Percentiles rank a stretch among this genome's conserved stretches.
Evolutionary conservation across 2,888 invertebrate species (phyloP).

Genomic region (Acanthoscelides obtectus): DNA sequence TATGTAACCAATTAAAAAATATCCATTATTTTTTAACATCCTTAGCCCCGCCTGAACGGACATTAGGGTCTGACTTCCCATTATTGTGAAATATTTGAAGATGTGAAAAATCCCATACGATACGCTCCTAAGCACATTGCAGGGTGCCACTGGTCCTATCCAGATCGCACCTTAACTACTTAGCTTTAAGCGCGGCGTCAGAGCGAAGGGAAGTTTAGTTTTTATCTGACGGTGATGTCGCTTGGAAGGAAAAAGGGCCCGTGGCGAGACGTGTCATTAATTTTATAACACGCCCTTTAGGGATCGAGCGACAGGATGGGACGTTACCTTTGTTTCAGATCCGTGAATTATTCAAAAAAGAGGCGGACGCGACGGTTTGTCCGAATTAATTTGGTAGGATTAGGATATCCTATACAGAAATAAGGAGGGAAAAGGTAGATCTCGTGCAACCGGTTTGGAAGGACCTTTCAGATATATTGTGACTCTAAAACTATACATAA

Average conservation of each 20-base stretch:
- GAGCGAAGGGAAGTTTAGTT: neutral
- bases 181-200: neutral
- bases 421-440: neutral
- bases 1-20: too few species aligned
- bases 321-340: neutral
- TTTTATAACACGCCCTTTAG: slow-evolving; percentile 6
- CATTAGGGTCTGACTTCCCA: too few species aligned
- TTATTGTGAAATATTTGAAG: too few species aligned
- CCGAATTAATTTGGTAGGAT: neutral
- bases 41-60: too few species aligned
- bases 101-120: too few species aligned
- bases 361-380: neutral
- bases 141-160: neutral
- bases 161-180: neutral
- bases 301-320: neutral
- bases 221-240: neutral
- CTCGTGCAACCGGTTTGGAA: too few species aligned
- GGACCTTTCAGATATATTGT: too few species aligned
- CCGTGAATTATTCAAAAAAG: neutral
- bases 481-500: too few species aligned
- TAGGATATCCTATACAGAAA: neutral
- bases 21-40: too few species aligned
- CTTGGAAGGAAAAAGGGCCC: neutral
- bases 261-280: slow-evolving; percentile 8
- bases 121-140: too few species aligned